Evolutionary conservation across 35 echinoderm and acorn worm species (phyloP).

Genomic region (Heliocidaris tuberculata): DNA sequence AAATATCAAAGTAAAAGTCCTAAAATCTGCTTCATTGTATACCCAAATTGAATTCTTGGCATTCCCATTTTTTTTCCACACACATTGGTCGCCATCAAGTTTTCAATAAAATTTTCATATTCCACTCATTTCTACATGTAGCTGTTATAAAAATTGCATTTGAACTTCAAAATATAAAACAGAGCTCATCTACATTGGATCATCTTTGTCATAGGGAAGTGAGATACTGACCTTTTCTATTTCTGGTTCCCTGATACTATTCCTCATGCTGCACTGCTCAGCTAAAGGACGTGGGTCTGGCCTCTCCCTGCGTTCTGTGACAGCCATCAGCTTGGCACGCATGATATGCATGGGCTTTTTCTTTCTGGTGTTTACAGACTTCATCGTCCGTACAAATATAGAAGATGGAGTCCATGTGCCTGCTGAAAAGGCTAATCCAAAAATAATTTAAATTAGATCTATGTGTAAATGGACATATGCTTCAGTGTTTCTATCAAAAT

Average conservation of each 20-base stretch:
- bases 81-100: neutral
- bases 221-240: neutral
- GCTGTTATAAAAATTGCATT: no score
- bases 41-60: neutral
- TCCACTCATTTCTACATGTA: no score
- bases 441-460: neutral
- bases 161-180: no score
- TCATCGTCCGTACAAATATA: slow-evolving; percentile 71
- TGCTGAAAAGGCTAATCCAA: slow-evolving; percentile 44
- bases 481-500: no score
- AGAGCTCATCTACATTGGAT: neutral
- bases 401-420: slow-evolving; percentile 46
- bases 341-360: slow-evolving; percentile 84
- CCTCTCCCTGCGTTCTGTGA: slow-evolving; percentile 63
- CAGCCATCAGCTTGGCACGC: slow-evolving; percentile 83
- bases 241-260: neutral
- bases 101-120: neutral
- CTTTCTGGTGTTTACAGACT: slow-evolving; percentile 80
- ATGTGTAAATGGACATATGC: no score
- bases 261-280: slow-evolving; percentile 63
- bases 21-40: no score
- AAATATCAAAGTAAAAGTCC: no score
- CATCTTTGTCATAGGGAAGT: neutral
- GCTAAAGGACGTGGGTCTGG: slow-evolving; percentile 60
- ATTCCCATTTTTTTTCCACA: neutral